Evolutionary conservation across 1,140 invertebrate genomes (phyloP), one percentile per base, ranked within the genome.

Genomic region (Cyphomyrmex costatus): DNA sequence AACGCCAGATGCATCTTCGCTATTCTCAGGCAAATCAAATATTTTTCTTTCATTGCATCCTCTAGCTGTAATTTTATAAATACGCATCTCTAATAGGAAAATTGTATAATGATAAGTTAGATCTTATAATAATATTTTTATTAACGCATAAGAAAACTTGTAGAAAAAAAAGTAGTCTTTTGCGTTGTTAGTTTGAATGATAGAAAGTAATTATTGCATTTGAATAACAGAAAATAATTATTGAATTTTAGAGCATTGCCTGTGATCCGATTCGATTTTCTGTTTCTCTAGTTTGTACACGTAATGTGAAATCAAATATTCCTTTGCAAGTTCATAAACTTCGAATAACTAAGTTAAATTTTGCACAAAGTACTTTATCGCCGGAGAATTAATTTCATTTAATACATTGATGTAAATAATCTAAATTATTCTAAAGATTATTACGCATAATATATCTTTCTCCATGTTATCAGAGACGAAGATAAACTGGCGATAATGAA

Each of bases 1-100:
- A 33, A 36, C 63, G 77, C 85, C 85, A 82, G 30, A 70, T 68
- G 53, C 84, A 70, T 86, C 53, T 86, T 24, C 27, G 63, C 27
- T 27, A 71, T 71, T 46, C 65, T 42, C 33, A 30, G 6, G 51
- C 66, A 60, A 82, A 82, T 85, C 84, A 66, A 46, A 60, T 60
- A 73, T 82, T 82, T 73, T 46, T 82, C 79, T 46, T 0, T 19
- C 19, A 73, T 74, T 42, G 66, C 24, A 42, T 60, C 2, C 7
- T 46, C 21, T 4, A 19, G 42, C 6, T 82, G 19, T 70, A 30
- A 1, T 21, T 60, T 58, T 60, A 21, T 49, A 61, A 74, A 42
- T 53, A 70, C n/a, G 24, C 53, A 33, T 30, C 19, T 30, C 19
- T 33, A 49, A 7, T 36, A n/a, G 19, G 33, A 80, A 68, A 42